Evolutionary conservation across 2,888 invertebrate species (phyloP).

Genomic region (Argyresthia goedartella): DNA sequence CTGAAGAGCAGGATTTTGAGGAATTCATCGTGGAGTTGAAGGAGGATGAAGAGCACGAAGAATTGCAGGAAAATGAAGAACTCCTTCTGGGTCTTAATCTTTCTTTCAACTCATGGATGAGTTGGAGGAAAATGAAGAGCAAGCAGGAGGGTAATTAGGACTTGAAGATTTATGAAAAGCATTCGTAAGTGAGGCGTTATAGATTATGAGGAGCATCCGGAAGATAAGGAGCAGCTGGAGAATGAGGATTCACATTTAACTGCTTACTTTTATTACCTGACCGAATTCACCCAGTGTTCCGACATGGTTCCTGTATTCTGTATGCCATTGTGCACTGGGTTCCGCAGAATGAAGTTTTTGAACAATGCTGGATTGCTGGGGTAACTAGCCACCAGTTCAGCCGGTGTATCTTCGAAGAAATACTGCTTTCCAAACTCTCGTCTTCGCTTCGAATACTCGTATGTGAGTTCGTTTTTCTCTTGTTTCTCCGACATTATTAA

Average conservation of each 20-base stretch:
- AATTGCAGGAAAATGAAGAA: too few relatives aligned
- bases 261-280: constrained; percentile 38
- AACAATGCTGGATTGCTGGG: constrained; percentile 69
- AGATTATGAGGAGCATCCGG: too few relatives aligned
- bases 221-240: not conserved
- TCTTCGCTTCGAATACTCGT: constrained; percentile 77
- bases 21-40: too few relatives aligned
- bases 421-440: constrained; percentile 79
- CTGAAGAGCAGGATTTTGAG: too few relatives aligned
- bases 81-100: too few relatives aligned
- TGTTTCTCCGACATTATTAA: constrained; percentile 49
- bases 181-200: too few relatives aligned
- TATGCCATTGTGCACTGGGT: constrained; percentile 73
- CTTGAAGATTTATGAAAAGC: too few relatives aligned
- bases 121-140: too few relatives aligned
- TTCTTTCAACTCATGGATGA: too few relatives aligned
- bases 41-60: too few relatives aligned
- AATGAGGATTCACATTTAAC: not conserved
- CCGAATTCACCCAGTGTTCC: constrained; percentile 76
- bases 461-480: constrained; percentile 46
- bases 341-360: constrained; percentile 68
- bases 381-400: constrained; percentile 74
- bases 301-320: constrained; percentile 74
- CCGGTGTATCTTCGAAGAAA: constrained; percentile 77
- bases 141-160: too few relatives aligned